Percentiles rank a stretch among this genome's conserved stretches.
phyloP scores from a whole-genome alignment of 1,140 invertebrate species.

The Diprion similis region DNA sequence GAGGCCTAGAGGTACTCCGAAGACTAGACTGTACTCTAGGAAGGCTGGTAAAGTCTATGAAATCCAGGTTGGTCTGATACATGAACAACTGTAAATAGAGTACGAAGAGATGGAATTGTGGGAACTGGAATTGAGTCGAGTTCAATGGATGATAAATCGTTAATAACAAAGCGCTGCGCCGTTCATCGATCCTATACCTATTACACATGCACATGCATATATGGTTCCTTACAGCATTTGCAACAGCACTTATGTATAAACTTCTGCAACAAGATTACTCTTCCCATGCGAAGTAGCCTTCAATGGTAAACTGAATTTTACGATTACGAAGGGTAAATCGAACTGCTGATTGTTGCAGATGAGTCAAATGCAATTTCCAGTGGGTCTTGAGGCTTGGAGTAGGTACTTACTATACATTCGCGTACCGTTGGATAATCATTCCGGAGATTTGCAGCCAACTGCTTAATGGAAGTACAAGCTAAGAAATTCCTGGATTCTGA shows the following conservation, averaged over 20 bases:
- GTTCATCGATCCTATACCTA: background rate
- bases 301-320: background rate
- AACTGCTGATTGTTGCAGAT: background rate
- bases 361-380: background rate
- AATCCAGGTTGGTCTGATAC: background rate
- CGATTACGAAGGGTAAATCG: background rate
- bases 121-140: background rate
- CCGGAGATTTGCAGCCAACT: no score
- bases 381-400: background rate
- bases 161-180: conserved; percentile 3
- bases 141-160: conserved; percentile 5
- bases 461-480: no score
- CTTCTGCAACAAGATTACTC: background rate
- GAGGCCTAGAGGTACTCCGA: background rate
- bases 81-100: background rate
- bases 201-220: background rate
- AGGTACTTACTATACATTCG: no score
- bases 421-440: no score
- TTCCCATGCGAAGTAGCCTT: background rate
- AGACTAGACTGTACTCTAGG: background rate
- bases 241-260: background rate
- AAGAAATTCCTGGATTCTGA: no score
- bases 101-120: background rate
- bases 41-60: background rate
- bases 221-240: background rate